phyloP scores from a whole-genome alignment of 2,888 invertebrate species.

The Pseudolycoriella hygida region DNA sequence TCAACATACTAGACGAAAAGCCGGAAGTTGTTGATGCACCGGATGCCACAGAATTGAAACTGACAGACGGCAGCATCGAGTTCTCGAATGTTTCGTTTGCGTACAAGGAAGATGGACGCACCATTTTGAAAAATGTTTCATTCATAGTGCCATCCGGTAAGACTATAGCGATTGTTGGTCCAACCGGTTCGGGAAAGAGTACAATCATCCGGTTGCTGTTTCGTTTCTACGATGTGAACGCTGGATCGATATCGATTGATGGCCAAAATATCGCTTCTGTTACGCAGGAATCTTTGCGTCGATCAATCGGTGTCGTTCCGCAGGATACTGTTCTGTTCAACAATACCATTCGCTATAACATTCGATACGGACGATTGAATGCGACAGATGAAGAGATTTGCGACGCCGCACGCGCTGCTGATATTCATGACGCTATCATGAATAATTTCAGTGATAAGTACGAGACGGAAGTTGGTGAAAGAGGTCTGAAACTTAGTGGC shows the following conservation, averaged over 20 bases:
- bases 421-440: conserved; percentile 82
- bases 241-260: conserved; percentile 73
- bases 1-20: conserved; percentile 75
- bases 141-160: conserved; percentile 68
- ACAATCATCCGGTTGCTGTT: conserved; percentile 89
- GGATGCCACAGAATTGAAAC: conserved; percentile 51
- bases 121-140: conserved; percentile 57
- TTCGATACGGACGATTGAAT: conserved; percentile 72
- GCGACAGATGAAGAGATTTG: conserved; percentile 70
- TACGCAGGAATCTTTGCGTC: conserved; percentile 65
- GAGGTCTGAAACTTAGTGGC: conserved; percentile 86
- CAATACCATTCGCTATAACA: conserved; percentile 84
- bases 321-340: conserved; percentile 94
- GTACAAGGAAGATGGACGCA: conserved; percentile 65
- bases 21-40: conserved; percentile 74
- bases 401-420: conserved; percentile 77
- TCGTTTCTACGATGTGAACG: conserved; percentile 87
- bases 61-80: conserved; percentile 62
- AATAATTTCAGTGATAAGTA: conserved; percentile 74
- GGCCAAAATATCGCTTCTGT: conserved; percentile 77
- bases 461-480: conserved; percentile 81
- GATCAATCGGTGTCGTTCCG: conserved; percentile 84
- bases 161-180: conserved; percentile 74
- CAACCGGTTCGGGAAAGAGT: conserved; percentile 86
- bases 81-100: conserved; percentile 81